phyloP scores from a whole-genome alignment of 2,888 invertebrate genomes.

The Mechanitis mazaeus region DNA sequence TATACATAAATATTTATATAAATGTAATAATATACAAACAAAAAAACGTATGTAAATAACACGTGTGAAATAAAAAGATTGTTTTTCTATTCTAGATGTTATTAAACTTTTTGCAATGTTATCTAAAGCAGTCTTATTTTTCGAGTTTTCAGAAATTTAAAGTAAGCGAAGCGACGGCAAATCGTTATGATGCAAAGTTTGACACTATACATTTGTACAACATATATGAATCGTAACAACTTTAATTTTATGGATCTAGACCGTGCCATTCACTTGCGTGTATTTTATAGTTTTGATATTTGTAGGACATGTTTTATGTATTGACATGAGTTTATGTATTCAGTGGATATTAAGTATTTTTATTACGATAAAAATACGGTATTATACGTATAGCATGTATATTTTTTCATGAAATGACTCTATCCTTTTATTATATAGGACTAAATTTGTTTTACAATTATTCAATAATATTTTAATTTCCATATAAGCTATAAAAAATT shows the following conservation, averaged over 20 bases:
- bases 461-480: background rate
- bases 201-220: slow-evolving; percentile 14
- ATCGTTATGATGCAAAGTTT: slow-evolving; percentile 21
- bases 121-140: slow-evolving; percentile 10
- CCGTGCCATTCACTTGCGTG: background rate
- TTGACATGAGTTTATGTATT: too few relatives aligned
- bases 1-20: too few relatives aligned
- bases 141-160: slow-evolving; percentile 14
- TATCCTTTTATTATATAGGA: too few relatives aligned
- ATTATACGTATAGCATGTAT: too few relatives aligned
- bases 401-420: too few relatives aligned
- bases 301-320: too few relatives aligned
- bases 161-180: slow-evolving; percentile 15
- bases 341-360: too few relatives aligned
- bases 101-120: slow-evolving; percentile 13
- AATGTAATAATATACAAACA: too few relatives aligned
- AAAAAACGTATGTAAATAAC: too few relatives aligned
- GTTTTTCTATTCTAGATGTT: slow-evolving; percentile 2
- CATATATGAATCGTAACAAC: slow-evolving; percentile 7
- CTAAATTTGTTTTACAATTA: too few relatives aligned
- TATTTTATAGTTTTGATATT: too few relatives aligned
- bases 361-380: too few relatives aligned
- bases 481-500: background rate
- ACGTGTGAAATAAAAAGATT: background rate
- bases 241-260: slow-evolving; percentile 8